phyloP scores from a whole-genome alignment of 2,888 invertebrate species.

The Lapara coniferarum region DNA sequence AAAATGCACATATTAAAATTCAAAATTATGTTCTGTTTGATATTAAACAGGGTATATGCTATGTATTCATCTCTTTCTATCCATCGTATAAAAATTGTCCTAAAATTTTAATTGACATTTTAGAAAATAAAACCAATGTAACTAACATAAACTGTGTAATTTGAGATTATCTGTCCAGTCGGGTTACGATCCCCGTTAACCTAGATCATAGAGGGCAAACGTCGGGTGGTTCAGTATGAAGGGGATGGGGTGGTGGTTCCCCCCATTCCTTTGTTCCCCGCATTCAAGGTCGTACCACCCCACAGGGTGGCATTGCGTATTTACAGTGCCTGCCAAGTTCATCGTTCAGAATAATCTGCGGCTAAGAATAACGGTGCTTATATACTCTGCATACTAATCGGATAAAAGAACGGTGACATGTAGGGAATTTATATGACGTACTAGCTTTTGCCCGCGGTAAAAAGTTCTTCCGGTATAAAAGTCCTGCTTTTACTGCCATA shows the following conservation, averaged over 20 bases:
- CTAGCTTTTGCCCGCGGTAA: no score
- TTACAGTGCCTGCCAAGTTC: constrained; percentile 13
- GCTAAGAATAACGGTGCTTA: constrained; percentile 23
- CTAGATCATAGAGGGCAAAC: constrained; percentile 36
- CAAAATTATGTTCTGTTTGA: no score
- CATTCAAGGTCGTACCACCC: constrained; percentile 58
- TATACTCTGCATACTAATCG: constrained; percentile 15
- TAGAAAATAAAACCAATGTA: no score
- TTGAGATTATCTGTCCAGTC: constrained; percentile 25
- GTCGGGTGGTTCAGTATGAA: constrained; percentile 36
- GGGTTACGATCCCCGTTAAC: constrained; percentile 38
- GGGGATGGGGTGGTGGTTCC: constrained; percentile 40
- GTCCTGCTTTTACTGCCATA: no score
- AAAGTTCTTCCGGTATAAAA: no score
- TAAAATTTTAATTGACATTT: no score
- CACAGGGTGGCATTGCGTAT: constrained; percentile 29
- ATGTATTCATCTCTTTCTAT: no score
- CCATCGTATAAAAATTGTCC: no score
- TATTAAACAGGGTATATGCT: no score
- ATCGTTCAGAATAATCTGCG: constrained; percentile 4
- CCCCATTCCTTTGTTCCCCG: constrained; percentile 57
- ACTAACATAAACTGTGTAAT: not conserved
- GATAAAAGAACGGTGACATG: not conserved
- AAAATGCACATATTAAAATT: no score
- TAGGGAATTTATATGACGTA: constrained; percentile 3